A percentile compares a stretch with the other conserved stretches of the same genome.
Evolutionary conservation across 1,140 invertebrate genomes (phyloP).

Genomic region (Oryzaephilus surinamensis): DNA sequence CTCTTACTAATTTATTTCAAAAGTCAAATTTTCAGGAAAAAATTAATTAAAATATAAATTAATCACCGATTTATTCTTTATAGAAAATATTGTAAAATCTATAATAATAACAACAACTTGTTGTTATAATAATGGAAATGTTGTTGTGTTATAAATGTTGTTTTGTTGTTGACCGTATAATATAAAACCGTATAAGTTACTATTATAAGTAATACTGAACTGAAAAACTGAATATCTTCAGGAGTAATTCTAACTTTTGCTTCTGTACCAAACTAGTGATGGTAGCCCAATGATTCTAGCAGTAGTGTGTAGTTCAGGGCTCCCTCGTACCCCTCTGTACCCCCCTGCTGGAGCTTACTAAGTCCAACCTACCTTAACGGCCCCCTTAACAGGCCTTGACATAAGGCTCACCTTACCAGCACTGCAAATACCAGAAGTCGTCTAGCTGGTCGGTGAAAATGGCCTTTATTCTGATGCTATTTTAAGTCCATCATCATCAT

Average conservation of each 20-base stretch:
- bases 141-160: too few relatives aligned
- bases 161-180: too few relatives aligned
- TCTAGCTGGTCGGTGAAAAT: conserved; percentile 13
- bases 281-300: conserved; percentile 33
- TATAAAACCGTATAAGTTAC: conserved; percentile 5
- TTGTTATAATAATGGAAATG: too few relatives aligned
- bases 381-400: conserved; percentile 14
- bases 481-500: too few relatives aligned
- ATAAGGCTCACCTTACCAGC: conserved; percentile 18
- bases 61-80: too few relatives aligned
- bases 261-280: conserved; percentile 33
- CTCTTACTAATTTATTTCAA: too few relatives aligned
- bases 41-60: too few relatives aligned
- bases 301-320: conserved; percentile 31
- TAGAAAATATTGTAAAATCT: too few relatives aligned
- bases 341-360: conserved; percentile 14
- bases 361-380: conserved; percentile 22
- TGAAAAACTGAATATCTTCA: conserved; percentile 6
- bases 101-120: too few relatives aligned
- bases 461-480: too few relatives aligned
- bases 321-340: conserved; percentile 16
- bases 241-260: conserved; percentile 19
- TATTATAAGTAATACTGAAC: conserved; percentile 3
- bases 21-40: too few relatives aligned
- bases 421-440: conserved; percentile 18